Evolutionary conservation across 2,888 invertebrate species (phyloP).

Genomic region (Xanthostigma xanthostigma): DNA sequence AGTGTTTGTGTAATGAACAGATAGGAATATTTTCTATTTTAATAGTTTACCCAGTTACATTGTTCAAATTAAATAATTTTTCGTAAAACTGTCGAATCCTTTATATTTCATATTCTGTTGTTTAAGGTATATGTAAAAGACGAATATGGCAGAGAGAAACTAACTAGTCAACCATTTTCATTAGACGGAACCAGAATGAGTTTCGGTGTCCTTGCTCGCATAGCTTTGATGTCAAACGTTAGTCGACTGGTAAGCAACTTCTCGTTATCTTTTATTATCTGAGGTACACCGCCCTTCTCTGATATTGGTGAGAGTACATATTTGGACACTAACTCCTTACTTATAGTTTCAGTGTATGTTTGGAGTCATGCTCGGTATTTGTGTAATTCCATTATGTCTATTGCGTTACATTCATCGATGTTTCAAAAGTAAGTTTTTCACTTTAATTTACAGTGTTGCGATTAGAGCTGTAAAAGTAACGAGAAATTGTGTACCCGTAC

Average conservation of each 20-base stretch:
- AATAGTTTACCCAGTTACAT: constrained; percentile 1
- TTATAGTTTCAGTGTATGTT: constrained; percentile 57
- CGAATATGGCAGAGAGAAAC: constrained; percentile 36
- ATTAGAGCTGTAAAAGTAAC: too few species aligned
- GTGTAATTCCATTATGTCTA: constrained; percentile 48
- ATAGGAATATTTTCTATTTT: constrained; percentile 1
- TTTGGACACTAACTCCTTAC: constrained; percentile 4
- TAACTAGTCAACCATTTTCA: constrained; percentile 56
- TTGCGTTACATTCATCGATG: constrained; percentile 42
- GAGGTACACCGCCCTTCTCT: background rate
- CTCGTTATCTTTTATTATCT: background rate
- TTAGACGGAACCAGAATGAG: constrained; percentile 53
- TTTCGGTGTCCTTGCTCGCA: constrained; percentile 51
- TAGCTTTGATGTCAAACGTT: constrained; percentile 64
- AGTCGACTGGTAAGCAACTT: constrained; percentile 48
- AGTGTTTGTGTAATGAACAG: background rate
- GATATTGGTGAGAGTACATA: background rate
- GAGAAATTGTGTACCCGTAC: too few species aligned
- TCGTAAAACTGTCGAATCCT: background rate
- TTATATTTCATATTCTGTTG: background rate
- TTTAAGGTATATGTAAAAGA: constrained; percentile 43
- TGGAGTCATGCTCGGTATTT: constrained; percentile 40
- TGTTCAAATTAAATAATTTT: background rate
- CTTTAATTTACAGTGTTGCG: constrained; percentile 7
- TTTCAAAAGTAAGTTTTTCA: constrained; percentile 33